phyloP scores from a whole-genome alignment of 2,797 vertebrate genomes.

The Carapus acus region DNA sequence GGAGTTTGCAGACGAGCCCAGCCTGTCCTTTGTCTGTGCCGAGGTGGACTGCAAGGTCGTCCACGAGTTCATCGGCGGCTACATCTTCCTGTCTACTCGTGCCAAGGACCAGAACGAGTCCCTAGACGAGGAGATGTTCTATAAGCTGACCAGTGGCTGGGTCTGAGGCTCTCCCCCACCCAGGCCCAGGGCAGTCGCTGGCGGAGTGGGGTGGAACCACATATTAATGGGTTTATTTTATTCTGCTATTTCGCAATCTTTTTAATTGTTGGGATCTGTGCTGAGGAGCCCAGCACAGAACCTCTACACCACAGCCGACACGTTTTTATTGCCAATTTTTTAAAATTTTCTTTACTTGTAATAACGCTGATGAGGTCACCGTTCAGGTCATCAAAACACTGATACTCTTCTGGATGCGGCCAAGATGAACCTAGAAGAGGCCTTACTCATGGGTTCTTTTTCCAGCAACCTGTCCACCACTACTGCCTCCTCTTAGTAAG shows the following conservation, averaged over 20 bases:
- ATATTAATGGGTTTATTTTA: conserved; percentile 52
- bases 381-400: conserved; percentile 56
- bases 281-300: conserved; percentile 46
- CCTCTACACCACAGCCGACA: conserved; percentile 44
- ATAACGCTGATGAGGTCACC: conserved; percentile 50
- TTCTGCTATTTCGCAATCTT: conserved; percentile 45
- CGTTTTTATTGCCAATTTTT: conserved; percentile 48
- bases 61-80: conserved; percentile 97
- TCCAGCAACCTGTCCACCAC: conserved; percentile 6
- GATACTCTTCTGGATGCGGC: conserved; percentile 43
- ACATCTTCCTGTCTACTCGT: conserved; percentile 96
- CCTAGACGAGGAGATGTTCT: conserved; percentile 99
- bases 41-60: conserved; percentile 99
- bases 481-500: conserved; percentile 39
- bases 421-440: conserved; percentile 48
- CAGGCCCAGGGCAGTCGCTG: too few relatives aligned
- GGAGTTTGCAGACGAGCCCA: conserved; percentile 93
- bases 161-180: too few relatives aligned
- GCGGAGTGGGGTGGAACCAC: conserved; percentile 17
- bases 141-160: conserved; percentile 99
- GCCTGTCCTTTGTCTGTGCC: conserved; percentile 89
- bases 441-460: conserved; percentile 12
- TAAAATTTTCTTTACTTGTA: conserved; percentile 23
- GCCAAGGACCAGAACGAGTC: conserved; percentile 99
- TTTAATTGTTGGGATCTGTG: conserved; percentile 52